Evolutionary conservation across 2,888 invertebrate genomes (phyloP).

Genomic region (Electrophaes corylata): DNA sequence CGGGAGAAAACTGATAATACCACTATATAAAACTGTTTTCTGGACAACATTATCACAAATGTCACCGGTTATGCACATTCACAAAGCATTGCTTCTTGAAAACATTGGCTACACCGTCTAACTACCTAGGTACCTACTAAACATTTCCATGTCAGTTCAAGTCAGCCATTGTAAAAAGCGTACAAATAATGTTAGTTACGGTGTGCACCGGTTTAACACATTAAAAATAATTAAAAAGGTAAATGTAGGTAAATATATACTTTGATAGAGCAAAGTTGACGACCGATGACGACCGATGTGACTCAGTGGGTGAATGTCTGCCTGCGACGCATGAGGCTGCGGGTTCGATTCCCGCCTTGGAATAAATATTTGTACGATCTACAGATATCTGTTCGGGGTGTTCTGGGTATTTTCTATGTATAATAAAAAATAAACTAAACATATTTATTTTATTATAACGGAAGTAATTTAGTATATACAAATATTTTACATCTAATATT

Average conservation of each 20-base stretch:
- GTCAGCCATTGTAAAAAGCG: slow-evolving; percentile 12
- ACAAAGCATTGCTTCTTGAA: neutral
- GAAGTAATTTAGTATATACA: too few relatives aligned
- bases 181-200: slow-evolving; percentile 21
- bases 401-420: too few relatives aligned
- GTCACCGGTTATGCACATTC: neutral
- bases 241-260: neutral
- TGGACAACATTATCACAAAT: slow-evolving; percentile 8
- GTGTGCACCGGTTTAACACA: slow-evolving; percentile 10
- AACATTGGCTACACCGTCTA: slow-evolving; percentile 2
- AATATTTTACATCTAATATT: too few relatives aligned
- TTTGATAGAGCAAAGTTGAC: neutral
- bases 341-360: too few relatives aligned
- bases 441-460: too few relatives aligned
- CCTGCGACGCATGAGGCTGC: too few relatives aligned
- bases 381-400: too few relatives aligned
- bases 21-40: slow-evolving; percentile 3
- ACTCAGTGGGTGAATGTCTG: too few relatives aligned
- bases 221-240: slow-evolving; percentile 18
- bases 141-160: neutral
- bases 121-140: slow-evolving; percentile 8
- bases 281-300: too few relatives aligned
- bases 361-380: too few relatives aligned
- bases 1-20: slow-evolving; percentile 16
- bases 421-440: too few relatives aligned